These are phyloP conservation scores for Lycophotia porphyrea DNA, from an alignment of 2,888 invertebrate genomes.

Conservation along the genomic window DNA sequence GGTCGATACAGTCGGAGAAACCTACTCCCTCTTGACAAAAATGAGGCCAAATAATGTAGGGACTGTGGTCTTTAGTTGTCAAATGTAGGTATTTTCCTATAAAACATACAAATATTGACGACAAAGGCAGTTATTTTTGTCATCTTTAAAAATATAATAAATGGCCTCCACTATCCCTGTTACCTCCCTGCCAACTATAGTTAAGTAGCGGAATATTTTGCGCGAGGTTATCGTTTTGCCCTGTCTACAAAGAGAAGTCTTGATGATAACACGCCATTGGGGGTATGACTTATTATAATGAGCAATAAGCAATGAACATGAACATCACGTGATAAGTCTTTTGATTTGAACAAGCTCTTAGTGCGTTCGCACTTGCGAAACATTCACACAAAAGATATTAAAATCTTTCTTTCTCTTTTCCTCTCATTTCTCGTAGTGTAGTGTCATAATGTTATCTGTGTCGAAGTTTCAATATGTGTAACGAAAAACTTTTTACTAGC, in stretches of 20 bases:
- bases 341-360: constrained; percentile 15
- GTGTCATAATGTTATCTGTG: no score
- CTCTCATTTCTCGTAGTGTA: no score
- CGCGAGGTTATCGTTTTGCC: constrained; percentile 55
- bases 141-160: background rate
- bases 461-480: no score
- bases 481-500: no score
- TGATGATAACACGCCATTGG: constrained; percentile 55
- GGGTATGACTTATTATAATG: constrained; percentile 51
- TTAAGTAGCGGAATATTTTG: constrained; percentile 54
- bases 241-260: constrained; percentile 50
- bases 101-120: background rate
- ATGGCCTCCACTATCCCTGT: constrained; percentile 19
- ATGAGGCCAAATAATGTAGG: background rate
- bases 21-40: background rate
- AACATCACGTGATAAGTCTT: constrained; percentile 45
- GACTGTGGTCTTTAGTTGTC: background rate
- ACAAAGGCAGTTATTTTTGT: background rate
- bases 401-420: no score
- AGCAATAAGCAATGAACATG: constrained; percentile 24
- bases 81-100: background rate
- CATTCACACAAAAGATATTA: background rate
- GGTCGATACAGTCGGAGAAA: no score
- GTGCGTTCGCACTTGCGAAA: background rate
- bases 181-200: constrained; percentile 19